phyloP scores from a whole-genome alignment of 2,113 vertebrate species.

The Microtus pennsylvanicus region DNA sequence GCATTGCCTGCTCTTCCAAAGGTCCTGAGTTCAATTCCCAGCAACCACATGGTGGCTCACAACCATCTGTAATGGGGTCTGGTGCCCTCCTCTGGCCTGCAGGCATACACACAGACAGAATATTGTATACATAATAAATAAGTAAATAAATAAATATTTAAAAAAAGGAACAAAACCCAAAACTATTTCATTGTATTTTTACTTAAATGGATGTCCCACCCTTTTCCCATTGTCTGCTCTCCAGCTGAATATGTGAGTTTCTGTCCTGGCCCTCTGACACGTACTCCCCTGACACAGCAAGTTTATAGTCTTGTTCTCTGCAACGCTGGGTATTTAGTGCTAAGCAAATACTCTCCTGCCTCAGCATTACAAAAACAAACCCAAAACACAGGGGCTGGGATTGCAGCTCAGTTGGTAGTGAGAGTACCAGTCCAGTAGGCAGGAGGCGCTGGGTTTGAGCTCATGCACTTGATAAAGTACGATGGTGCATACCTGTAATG shows the following conservation, averaged over 20 bases:
- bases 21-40: too few relatives aligned
- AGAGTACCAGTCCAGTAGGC: background rate
- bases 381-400: background rate
- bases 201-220: background rate
- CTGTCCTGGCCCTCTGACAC: background rate
- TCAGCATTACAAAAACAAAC: background rate
- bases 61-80: too few relatives aligned
- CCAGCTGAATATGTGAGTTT: background rate
- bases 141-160: background rate
- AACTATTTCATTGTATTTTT: background rate
- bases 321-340: background rate
- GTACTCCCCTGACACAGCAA: background rate
- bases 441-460: background rate
- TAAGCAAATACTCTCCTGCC: background rate
- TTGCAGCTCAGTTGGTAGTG: background rate
- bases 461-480: background rate
- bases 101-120: too few relatives aligned
- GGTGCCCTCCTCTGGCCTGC: too few relatives aligned
- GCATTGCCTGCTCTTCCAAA: too few relatives aligned
- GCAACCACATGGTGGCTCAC: too few relatives aligned
- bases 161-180: background rate
- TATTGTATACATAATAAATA: too few relatives aligned
- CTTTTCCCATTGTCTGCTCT: background rate
- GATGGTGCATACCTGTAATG: too few relatives aligned
- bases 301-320: background rate